Evolutionary conservation across 2,113 vertebrate species (phyloP), one percentile per base, ranked within the genome.

Genomic region (Lepisosteus oculatus): DNA sequence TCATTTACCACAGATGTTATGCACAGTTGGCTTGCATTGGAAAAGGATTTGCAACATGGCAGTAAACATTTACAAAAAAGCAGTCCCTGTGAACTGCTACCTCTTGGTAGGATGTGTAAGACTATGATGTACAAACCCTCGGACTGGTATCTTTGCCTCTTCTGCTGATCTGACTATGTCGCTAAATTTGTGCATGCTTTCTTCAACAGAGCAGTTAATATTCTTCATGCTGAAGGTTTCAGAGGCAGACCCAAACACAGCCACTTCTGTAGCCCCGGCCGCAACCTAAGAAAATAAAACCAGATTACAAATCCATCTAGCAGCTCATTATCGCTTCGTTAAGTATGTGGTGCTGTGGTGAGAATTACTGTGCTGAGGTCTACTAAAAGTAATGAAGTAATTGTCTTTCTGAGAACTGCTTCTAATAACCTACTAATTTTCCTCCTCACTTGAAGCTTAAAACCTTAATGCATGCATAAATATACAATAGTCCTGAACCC

Each of bases 121-220:
- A 15, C 55, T 55, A 15, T 43, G 13, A 66, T 65, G 63, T 81
- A 91, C 89, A 77, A 88, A 97, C 96, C 96, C 95, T 73, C 95
- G 92, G 66, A 93, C 94, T 84, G 95, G 94, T 81, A 99, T 93
- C 66, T 90, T 90, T 80, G 79, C 90, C 78, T 88, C 89, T 71
- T 87, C 93, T 80, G 96, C 96, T 29, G 88, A 79, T 68, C 87
- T 91, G 76, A 93, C 75, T 65, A 99, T 89, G 72, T 94, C 92
- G 80, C 95, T 89, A 84, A 97, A 98, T 81, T 87, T 94, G 72
- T 88, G 86, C 88, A 97, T 89, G 81, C 97, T 97, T 90, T 99
- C 94, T 84, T 95, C 94, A 75, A 98, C 93, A 57, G 95, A 96
- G 82, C 96, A 97, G 84, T 97, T 98, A 81, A 97, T 90, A 55